Percentiles rank a stretch among this genome's conserved stretches.
These are phyloP conservation scores for Ranitomeya imitator DNA, from an alignment of 2,113 vertebrate genomes.

Conservation along the genomic window DNA sequence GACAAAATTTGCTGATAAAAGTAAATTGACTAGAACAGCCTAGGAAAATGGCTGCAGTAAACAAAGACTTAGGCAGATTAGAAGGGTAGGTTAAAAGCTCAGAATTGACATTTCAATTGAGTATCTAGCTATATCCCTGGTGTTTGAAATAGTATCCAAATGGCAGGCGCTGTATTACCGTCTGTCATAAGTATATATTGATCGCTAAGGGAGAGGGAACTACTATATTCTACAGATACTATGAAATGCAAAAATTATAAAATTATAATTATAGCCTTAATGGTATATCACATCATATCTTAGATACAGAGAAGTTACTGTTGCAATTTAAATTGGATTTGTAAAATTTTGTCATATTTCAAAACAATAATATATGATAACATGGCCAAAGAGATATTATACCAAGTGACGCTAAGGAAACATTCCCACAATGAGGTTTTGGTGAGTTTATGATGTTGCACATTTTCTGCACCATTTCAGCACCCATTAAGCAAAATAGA, in stretches of 20 bases:
- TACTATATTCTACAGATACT: background rate
- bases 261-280: background rate
- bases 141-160: constrained; percentile 47
- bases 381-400: background rate
- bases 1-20: constrained; percentile 58
- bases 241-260: constrained; percentile 1
- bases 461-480: too few relatives aligned
- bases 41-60: constrained; percentile 46
- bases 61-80: constrained; percentile 55
- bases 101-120: constrained; percentile 53
- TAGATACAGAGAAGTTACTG: too few relatives aligned
- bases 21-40: constrained; percentile 57
- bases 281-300: background rate
- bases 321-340: too few relatives aligned
- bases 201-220: background rate
- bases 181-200: constrained; percentile 40
- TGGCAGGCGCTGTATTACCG: constrained; percentile 25
- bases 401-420: background rate
- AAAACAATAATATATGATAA: background rate
- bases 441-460: too few relatives aligned
- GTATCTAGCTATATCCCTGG: constrained; percentile 20
- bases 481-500: too few relatives aligned
- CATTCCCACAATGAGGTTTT: too few relatives aligned
- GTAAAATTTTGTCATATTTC: too few relatives aligned
- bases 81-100: constrained; percentile 53